Evolutionary conservation across 2,797 vertebrate genomes (phyloP), one percentile per base, ranked within the genome.

Genomic region (Lepilemur septentrionalis): DNA sequence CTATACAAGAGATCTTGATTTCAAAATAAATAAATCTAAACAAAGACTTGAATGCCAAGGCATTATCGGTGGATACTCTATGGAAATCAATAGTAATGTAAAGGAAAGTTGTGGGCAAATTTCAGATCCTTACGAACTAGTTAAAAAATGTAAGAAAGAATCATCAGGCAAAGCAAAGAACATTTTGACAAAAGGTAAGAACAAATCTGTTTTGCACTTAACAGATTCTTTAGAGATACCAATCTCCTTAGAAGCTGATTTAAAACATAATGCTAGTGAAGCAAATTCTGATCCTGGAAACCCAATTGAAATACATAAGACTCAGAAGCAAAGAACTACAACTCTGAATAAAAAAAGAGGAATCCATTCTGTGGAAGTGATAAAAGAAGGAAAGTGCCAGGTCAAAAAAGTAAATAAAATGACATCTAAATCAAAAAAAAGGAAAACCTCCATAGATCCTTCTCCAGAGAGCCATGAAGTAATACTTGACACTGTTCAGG

Each of bases 171-270:
- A 96, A 67, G 91, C 97, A 89, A 98, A 98, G 72, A 63, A 0
- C 67, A 41, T 92, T 1, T 87, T 98, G 90, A 86, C 96, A 95
- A 98, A 97, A 87, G 83, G 67, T 92, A 52, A 96, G 67, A 65
- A 0, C 81, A 98, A 97, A 93, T 5, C 52, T 0, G 12, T 96
- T 67, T 92, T 96, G 23, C 89, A 92, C 13, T 90, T 93, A 76
- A 48, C 55, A 87, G 97, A 96, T 23, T 93, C 91, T 87, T 75
- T 75, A 18, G 73, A 43, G 30, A 75, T 67, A 23, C 94, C 94
- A 20, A 1, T 52, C 28, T 5, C 23, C 79, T 83, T 96, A 94
- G 96, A 89, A 22, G 81, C 96, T 93, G 23, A 82, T 46, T 70
- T 97, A 67, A 95, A 97, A 92, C 83, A 59, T 10, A 82, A 84